These are phyloP conservation scores for Chionodraco myersi DNA, from an alignment of 2,113 vertebrate genomes.

Conservation along the genomic window DNA sequence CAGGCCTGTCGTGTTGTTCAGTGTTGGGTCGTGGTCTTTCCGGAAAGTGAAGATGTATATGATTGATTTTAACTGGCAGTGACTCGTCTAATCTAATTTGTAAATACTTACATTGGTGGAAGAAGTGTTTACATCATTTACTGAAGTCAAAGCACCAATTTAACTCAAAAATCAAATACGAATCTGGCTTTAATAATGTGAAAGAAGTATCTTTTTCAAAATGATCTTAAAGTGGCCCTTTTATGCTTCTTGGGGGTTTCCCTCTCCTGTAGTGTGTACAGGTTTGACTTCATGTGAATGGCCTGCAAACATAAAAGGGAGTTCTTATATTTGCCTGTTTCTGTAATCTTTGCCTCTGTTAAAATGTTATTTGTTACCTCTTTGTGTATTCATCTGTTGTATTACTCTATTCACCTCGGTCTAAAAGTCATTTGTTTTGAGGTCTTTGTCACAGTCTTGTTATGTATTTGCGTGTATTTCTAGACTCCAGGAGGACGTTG, in stretches of 20 bases:
- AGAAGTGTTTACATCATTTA: background rate
- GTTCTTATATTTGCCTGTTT: too few species aligned
- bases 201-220: too few species aligned
- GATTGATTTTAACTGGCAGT: background rate
- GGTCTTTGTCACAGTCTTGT: background rate
- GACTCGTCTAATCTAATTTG: background rate
- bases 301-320: too few species aligned
- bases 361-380: background rate
- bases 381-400: background rate
- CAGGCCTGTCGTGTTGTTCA: background rate
- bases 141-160: background rate
- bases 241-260: too few species aligned
- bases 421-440: background rate
- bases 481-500: background rate
- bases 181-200: too few species aligned
- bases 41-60: background rate
- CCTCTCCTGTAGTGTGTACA: too few species aligned
- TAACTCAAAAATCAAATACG: too few species aligned
- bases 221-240: too few species aligned
- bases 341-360: background rate
- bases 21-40: background rate
- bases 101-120: background rate
- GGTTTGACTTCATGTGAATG: too few species aligned
- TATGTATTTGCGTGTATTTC: background rate
- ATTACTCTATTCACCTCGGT: background rate